Evolutionary conservation across 2,888 invertebrate species (phyloP).

Genomic region (Bellardia bayeri): DNA sequence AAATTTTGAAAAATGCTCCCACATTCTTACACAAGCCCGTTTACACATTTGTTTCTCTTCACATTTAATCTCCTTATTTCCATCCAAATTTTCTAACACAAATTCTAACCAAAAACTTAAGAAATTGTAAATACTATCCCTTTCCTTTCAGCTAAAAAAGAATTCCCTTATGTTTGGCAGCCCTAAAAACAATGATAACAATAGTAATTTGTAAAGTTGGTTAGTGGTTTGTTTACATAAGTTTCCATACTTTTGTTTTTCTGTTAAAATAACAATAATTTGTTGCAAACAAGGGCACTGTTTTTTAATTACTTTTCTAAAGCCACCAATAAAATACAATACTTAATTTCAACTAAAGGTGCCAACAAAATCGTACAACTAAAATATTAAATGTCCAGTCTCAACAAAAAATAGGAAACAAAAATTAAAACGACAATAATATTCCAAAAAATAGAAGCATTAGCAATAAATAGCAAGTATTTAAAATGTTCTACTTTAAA

Average conservation of each 20-base stretch:
- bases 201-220: slow-evolving; percentile 61
- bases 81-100: no score
- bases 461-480: slow-evolving; percentile 11
- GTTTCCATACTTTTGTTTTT: slow-evolving; percentile 35
- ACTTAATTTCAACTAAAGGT: slow-evolving; percentile 42
- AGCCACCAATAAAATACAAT: slow-evolving; percentile 58
- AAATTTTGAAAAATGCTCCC: not conserved
- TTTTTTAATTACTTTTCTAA: slow-evolving; percentile 68
- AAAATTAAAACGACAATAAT: slow-evolving; percentile 19
- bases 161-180: not conserved
- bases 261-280: slow-evolving; percentile 54
- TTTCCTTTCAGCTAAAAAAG: no score
- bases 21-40: not conserved
- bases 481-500: slow-evolving; percentile 8
- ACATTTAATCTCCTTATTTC: no score
- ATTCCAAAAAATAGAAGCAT: slow-evolving; percentile 6
- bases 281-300: slow-evolving; percentile 57
- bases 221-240: slow-evolving; percentile 65
- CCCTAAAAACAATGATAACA: slow-evolving; percentile 37
- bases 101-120: no score
- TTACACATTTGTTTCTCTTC: no score
- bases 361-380: slow-evolving; percentile 56
- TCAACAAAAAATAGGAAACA: not conserved
- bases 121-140: no score
- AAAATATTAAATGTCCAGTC: slow-evolving; percentile 36